phyloP scores from a whole-genome alignment of 2,113 vertebrate species.

The rabbit (Oryctolagus cuniculus) region DNA sequence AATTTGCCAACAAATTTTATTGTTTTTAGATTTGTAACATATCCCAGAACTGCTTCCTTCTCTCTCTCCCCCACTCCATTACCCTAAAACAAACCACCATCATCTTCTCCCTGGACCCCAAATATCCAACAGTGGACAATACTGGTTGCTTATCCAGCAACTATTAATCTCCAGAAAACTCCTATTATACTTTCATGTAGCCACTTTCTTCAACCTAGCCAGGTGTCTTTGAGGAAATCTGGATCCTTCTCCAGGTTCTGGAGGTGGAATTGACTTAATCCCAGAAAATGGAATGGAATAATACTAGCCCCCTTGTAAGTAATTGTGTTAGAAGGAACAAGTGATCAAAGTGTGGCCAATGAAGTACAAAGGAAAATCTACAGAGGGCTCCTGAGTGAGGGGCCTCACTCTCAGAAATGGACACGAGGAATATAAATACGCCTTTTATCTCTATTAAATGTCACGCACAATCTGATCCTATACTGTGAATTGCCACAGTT shows the following conservation, averaged over 20 bases:
- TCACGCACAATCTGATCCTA: background rate
- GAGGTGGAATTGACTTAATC: background rate
- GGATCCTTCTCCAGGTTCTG: background rate
- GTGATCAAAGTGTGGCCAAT: background rate
- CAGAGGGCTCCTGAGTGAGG: background rate
- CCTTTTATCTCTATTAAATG: background rate
- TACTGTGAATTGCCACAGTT: background rate
- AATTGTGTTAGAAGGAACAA: background rate
- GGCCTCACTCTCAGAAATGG: background rate
- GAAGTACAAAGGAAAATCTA: background rate
- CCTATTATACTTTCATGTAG: background rate
- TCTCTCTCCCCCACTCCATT: background rate
- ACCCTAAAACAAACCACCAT: background rate
- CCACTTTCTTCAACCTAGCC: background rate
- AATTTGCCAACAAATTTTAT: background rate
- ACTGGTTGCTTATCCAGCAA: background rate
- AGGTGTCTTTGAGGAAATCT: background rate
- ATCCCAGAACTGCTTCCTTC: background rate
- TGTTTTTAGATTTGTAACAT: background rate
- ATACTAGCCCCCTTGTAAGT: background rate
- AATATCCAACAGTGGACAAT: background rate
- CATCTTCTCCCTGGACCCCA: background rate
- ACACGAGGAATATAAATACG: background rate
- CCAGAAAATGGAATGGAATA: background rate
- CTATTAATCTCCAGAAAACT: background rate